A percentile compares a stretch with the other conserved stretches of the same genome.
phyloP scores from a whole-genome alignment of 2,113 vertebrate genomes.

The Corvus hawaiiensis region DNA sequence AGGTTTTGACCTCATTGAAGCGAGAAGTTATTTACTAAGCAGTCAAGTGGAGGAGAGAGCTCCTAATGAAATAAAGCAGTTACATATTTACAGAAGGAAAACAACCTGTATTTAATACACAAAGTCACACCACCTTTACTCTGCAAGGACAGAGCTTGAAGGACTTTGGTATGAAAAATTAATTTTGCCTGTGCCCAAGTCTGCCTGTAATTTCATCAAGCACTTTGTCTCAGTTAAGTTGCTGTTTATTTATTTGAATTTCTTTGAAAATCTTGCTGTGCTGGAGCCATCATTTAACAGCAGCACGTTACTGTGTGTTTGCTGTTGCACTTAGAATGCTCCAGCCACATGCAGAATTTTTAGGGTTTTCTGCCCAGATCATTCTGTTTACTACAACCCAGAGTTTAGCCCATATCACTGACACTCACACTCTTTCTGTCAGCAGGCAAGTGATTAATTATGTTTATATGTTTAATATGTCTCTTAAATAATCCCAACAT shows the following conservation, averaged over 20 bases:
- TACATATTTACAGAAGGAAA: background rate
- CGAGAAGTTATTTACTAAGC: background rate
- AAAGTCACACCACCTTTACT: accelerated
- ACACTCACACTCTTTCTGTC: background rate
- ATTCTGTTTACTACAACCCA: background rate
- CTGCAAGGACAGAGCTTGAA: background rate
- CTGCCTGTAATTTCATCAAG: background rate
- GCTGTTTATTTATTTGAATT: background rate
- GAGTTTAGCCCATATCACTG: background rate
- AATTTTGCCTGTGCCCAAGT: background rate
- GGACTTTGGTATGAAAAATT: background rate
- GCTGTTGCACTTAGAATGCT: background rate
- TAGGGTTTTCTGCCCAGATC: background rate
- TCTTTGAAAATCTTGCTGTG: background rate
- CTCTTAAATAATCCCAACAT: background rate
- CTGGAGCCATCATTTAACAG: background rate
- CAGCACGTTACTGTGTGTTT: background rate
- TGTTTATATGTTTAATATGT: background rate
- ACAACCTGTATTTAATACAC: background rate
- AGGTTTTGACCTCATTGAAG: background rate
- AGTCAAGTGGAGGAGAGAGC: background rate
- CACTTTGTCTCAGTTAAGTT: background rate
- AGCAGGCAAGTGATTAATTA: background rate
- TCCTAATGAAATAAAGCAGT: background rate
- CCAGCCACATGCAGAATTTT: background rate